phyloP scores from a whole-genome alignment of 1,140 invertebrate species.

The Nylanderia fulva region DNA sequence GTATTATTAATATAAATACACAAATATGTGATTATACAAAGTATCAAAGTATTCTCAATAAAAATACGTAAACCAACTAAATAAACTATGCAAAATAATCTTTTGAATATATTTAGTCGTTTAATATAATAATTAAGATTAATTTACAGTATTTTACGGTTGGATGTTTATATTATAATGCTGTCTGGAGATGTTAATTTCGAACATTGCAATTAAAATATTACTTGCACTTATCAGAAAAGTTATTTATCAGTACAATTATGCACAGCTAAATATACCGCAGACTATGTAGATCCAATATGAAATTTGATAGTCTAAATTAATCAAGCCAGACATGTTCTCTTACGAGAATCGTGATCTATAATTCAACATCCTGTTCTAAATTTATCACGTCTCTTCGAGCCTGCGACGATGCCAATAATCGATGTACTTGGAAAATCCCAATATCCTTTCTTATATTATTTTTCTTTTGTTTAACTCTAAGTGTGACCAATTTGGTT shows the following conservation, averaged over 20 bases:
- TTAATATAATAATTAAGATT: neutral
- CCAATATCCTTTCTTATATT: neutral
- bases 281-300: neutral
- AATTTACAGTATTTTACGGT: neutral
- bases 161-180: neutral
- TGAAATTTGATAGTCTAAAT: conserved; percentile 8
- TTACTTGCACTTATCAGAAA: neutral
- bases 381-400: neutral
- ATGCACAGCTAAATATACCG: conserved; percentile 21
- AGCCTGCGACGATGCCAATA: neutral
- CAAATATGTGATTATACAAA: neutral
- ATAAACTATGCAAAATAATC: neutral
- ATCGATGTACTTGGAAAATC: neutral
- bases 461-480: conserved; percentile 37
- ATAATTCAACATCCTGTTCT: conserved; percentile 37
- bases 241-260: neutral
- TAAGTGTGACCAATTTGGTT: neutral
- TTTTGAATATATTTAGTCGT: neutral
- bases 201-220: neutral
- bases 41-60: neutral
- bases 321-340: conserved; percentile 7
- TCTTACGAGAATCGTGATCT: neutral
- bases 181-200: neutral
- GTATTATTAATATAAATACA: neutral
- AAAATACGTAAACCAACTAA: neutral